phyloP scores from a whole-genome alignment of 2,888 invertebrate species.

The Keiferia lycopersicella region DNA sequence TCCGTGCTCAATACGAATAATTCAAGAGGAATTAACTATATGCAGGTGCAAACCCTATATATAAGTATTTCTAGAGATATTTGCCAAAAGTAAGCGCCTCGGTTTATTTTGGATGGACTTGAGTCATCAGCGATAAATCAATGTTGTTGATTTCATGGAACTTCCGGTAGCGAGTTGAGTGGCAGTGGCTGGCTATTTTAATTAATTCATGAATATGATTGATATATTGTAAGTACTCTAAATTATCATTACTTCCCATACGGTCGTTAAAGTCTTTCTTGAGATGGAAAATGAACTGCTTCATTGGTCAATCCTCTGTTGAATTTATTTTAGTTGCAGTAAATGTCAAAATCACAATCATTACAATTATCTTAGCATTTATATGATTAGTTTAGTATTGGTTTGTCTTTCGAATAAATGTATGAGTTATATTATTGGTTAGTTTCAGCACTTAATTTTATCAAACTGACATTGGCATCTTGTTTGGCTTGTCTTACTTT shows the following conservation, averaged over 20 bases:
- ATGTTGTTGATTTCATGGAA: constrained; percentile 3
- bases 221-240: not conserved
- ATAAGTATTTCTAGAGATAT: constrained; percentile 23
- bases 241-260: too few species aligned
- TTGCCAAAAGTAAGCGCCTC: constrained; percentile 41
- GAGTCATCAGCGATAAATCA: constrained; percentile 16
- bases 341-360: too few species aligned
- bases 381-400: not conserved
- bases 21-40: constrained; percentile 50
- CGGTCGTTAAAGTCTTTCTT: too few species aligned
- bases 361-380: not conserved
- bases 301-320: not conserved
- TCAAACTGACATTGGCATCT: not conserved
- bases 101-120: constrained; percentile 19
- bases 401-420: not conserved
- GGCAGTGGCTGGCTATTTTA: constrained; percentile 1
- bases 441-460: not conserved
- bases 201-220: not conserved
- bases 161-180: not conserved
- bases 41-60: constrained; percentile 42
- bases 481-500: constrained; percentile 3
- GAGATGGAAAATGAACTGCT: too few species aligned
- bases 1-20: constrained; percentile 42
- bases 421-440: not conserved
- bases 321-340: not conserved